phyloP scores from a whole-genome alignment of 2,797 vertebrate genomes.

The Helostoma temminkii region DNA sequence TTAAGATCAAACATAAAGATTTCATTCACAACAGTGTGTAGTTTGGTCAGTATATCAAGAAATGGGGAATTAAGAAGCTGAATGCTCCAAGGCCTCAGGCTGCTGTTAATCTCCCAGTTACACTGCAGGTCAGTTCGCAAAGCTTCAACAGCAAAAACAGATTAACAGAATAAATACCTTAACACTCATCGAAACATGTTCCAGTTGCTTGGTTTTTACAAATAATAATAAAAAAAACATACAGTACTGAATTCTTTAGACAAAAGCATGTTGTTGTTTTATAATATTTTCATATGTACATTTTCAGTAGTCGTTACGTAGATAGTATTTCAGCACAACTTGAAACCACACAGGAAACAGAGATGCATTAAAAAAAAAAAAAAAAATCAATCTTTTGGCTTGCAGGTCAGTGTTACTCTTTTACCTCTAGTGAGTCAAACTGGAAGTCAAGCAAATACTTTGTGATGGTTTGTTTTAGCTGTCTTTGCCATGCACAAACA shows the following conservation, averaged over 20 bases:
- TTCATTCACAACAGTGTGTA: constrained; percentile 26
- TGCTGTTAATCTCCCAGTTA: constrained; percentile 47
- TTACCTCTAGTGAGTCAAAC: constrained; percentile 8
- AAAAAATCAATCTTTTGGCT: constrained; percentile 80
- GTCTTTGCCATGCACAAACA: not conserved
- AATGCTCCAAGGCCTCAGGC: constrained; percentile 41
- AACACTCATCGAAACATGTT: constrained; percentile 63
- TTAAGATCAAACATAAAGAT: constrained; percentile 42
- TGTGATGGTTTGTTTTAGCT: constrained; percentile 14
- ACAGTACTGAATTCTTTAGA: constrained; percentile 65
- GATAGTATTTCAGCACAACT: constrained; percentile 63
- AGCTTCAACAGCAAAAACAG: constrained; percentile 50
- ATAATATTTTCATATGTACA: constrained; percentile 71
- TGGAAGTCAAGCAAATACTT: constrained; percentile 20
- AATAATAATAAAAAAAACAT: constrained; percentile 58
- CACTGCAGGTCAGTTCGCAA: constrained; percentile 52
- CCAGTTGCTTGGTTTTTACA: constrained; percentile 66
- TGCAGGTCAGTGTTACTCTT: constrained; percentile 48
- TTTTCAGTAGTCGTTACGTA: constrained; percentile 72
- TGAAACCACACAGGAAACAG: constrained; percentile 54
- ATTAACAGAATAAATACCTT: constrained; percentile 77
- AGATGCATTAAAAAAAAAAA: constrained; percentile 59
- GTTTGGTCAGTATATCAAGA: constrained; percentile 49
- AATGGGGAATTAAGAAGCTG: constrained; percentile 16
- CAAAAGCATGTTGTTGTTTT: constrained; percentile 52